Conservation (phyloP, 2,113 vertebrate genomes). For the Acrocephalus kingi region DNA sequence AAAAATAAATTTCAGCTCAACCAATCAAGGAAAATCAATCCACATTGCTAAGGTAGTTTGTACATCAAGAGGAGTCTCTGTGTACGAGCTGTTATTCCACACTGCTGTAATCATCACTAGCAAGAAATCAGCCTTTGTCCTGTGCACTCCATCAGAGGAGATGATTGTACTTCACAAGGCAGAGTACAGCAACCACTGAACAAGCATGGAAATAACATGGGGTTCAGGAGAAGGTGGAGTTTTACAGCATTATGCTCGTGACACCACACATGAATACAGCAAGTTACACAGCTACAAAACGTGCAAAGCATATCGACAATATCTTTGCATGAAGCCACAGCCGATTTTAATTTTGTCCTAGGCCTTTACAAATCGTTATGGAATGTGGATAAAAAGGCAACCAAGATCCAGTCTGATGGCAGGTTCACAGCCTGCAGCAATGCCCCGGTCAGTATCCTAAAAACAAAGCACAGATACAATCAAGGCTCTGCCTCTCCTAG, state of each 20-base stretch:
- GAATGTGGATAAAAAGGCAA: neutral
- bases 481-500: neutral
- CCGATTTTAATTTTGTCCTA: neutral
- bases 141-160: neutral
- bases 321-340: neutral
- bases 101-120: neutral
- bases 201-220: neutral
- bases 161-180: neutral
- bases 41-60: neutral
- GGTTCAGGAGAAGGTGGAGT: neutral
- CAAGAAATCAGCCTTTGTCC: neutral
- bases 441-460: neutral
- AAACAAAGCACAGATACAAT: neutral
- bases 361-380: neutral
- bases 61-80: neutral
- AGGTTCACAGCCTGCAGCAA: neutral
- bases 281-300: neutral
- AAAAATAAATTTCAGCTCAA: constrained; percentile 23
- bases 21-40: neutral
- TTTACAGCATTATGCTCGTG: neutral
- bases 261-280: neutral
- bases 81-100: neutral
- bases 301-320: neutral
- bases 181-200: neutral
- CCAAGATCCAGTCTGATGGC: neutral